These are phyloP conservation scores for Brachionichthys hirsutus DNA, from an alignment of 2,113 vertebrate species.

Conservation along the genomic window DNA sequence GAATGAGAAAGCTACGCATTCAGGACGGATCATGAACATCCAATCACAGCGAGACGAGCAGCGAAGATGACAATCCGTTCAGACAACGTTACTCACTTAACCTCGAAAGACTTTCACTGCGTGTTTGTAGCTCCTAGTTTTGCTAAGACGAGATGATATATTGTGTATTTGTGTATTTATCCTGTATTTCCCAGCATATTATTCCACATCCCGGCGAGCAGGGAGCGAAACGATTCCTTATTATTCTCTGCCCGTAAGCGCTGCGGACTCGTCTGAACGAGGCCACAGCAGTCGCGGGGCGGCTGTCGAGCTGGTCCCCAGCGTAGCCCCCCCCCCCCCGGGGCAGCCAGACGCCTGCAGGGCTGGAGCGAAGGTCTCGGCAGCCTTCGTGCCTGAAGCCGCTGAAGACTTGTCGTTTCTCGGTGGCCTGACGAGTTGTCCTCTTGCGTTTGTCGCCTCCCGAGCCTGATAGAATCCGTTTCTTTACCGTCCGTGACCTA, in stretches of 20 bases:
- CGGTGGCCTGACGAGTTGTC: constrained; percentile 34
- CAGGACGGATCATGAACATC: no score
- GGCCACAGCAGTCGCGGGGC: constrained; percentile 66
- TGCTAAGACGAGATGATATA: no score
- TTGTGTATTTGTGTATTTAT: no score
- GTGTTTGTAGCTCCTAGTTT: no score
- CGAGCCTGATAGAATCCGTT: neutral
- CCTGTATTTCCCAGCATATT: no score
- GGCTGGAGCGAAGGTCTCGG: constrained; percentile 28
- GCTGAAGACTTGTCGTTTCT: constrained; percentile 37
- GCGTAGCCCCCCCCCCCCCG: constrained; percentile 26
- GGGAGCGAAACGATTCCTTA: no score
- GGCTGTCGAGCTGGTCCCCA: constrained; percentile 52
- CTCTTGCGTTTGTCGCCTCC: constrained; percentile 29
- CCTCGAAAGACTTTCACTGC: no score
- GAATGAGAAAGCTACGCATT: no score
- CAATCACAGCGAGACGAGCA: no score
- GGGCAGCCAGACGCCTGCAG: constrained; percentile 22
- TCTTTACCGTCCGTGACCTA: constrained; percentile 30
- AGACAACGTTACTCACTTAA: no score
- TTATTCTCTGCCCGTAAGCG: constrained; percentile 13
- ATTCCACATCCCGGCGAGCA: no score
- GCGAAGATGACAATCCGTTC: no score
- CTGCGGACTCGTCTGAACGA: constrained; percentile 59
- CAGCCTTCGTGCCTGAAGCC: constrained; percentile 48